phyloP scores from a whole-genome alignment of 1,140 invertebrate genomes.

The Drosophila kanapiae region DNA sequence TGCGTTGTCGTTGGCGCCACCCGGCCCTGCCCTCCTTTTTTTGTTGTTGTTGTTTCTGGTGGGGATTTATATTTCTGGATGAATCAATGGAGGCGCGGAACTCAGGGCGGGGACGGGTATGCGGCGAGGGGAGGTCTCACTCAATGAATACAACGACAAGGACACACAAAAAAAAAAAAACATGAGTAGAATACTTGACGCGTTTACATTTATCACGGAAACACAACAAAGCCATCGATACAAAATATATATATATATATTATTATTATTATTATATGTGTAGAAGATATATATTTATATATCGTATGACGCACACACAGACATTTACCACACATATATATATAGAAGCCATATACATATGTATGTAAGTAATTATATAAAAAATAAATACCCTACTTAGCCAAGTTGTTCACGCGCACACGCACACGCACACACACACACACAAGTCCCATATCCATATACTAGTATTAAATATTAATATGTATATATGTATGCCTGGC shows the following conservation, averaged over 20 bases:
- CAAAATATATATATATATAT: slow-evolving; percentile 64
- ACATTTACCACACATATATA: slow-evolving; percentile 15
- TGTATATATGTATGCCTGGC: slow-evolving; percentile 47
- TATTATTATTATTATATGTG: slow-evolving; percentile 19
- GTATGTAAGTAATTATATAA: slow-evolving; percentile 45
- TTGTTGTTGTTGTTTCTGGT: slow-evolving; percentile 8
- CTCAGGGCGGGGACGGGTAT: neutral
- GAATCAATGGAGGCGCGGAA: neutral
- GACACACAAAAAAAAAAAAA: slow-evolving; percentile 29
- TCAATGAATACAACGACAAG: slow-evolving; percentile 40
- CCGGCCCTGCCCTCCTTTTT: slow-evolving; percentile 8
- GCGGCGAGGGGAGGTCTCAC: slow-evolving; percentile 26
- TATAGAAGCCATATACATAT: slow-evolving; percentile 11
- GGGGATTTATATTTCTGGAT: slow-evolving; percentile 10
- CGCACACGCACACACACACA: slow-evolving; percentile 16
- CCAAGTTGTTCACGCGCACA: slow-evolving; percentile 61
- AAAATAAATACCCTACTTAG: slow-evolving; percentile 80
- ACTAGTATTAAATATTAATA: slow-evolving; percentile 38
- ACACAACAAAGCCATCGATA: slow-evolving; percentile 83
- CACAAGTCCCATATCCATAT: slow-evolving; percentile 33
- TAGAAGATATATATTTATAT: slow-evolving; percentile 34
- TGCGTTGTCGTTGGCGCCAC: slow-evolving; percentile 50
- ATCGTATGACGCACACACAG: slow-evolving; percentile 25
- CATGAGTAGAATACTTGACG: slow-evolving; percentile 31
- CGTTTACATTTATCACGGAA: slow-evolving; percentile 81